These are phyloP conservation scores for Elachura formosa DNA, from an alignment of 2,113 vertebrate genomes.

Conservation along the genomic window DNA sequence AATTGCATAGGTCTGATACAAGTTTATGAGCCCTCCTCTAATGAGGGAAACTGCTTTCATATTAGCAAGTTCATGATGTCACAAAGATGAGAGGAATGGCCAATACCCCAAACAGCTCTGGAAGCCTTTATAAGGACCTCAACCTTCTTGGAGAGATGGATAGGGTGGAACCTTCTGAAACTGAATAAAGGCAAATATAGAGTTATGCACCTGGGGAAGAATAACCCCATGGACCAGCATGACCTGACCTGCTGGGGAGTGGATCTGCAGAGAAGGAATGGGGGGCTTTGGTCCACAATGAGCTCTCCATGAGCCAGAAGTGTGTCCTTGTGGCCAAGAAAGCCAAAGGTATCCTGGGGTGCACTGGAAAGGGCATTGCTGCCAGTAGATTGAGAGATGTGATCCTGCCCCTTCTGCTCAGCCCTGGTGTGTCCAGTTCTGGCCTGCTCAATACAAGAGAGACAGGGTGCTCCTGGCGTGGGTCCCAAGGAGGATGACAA, in stretches of 20 bases:
- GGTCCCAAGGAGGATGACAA: fast-evolving
- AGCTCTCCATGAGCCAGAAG: neutral
- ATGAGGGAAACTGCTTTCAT: neutral
- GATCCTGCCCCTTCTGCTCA: neutral
- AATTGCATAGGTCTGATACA: neutral
- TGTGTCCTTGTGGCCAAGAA: neutral
- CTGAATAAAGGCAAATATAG: neutral
- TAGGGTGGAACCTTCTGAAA: neutral
- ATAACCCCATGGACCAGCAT: neutral
- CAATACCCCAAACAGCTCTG: fast-evolving
- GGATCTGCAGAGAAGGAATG: neutral
- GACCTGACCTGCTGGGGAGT: neutral
- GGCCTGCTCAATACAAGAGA: neutral
- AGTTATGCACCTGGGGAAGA: neutral
- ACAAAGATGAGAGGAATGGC: neutral
- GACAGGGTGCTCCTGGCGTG: fast-evolving
- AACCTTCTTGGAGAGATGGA: neutral
- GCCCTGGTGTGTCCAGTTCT: neutral
- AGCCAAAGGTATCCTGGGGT: neutral
- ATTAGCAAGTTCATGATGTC: neutral
- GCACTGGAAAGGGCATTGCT: neutral
- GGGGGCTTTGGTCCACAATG: neutral
- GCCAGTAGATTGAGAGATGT: neutral
- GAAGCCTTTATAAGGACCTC: neutral
- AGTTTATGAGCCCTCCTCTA: neutral